Percentiles rank a stretch among this genome's conserved stretches.
Conservation (phyloP, 2,797 vertebrate genomes). For the Cryptoblepharus egeriae region DNA sequence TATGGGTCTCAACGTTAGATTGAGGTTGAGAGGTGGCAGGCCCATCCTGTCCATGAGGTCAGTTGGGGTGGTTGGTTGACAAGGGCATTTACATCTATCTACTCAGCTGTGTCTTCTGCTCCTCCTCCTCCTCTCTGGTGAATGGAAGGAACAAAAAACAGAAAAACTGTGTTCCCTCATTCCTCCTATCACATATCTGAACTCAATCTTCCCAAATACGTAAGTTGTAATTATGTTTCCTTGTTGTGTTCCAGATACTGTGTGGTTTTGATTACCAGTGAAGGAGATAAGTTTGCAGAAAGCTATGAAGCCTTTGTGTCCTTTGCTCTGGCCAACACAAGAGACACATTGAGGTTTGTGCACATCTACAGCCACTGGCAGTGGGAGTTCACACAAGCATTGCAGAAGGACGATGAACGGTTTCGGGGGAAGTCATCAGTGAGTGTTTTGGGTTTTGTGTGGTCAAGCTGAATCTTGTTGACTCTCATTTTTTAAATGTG, state of each 20-base stretch:
- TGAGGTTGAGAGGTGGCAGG: no score
- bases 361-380: constrained; percentile 88
- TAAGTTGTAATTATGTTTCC: accelerated
- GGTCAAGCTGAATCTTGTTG: accelerated
- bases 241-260: constrained; percentile 83
- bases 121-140: no score
- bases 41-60: no score
- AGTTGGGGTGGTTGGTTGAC: no score
- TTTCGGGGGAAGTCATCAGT: constrained; percentile 73
- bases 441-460: constrained; percentile 30
- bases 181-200: no score
- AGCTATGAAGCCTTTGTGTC: constrained; percentile 88
- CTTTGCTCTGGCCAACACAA: constrained; percentile 88
- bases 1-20: no score
- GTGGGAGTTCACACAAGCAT: constrained; percentile 82
- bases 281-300: constrained; percentile 79
- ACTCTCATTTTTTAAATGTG: background rate
- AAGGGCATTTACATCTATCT: no score
- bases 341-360: constrained; percentile 88
- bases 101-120: no score
- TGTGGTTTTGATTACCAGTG: constrained; percentile 86
- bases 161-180: no score
- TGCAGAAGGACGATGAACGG: constrained; percentile 80
- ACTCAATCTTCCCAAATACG: no score
- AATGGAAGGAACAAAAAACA: no score